phyloP scores from a whole-genome alignment of 2,113 vertebrate genomes.

The Cynocephalus volans region DNA sequence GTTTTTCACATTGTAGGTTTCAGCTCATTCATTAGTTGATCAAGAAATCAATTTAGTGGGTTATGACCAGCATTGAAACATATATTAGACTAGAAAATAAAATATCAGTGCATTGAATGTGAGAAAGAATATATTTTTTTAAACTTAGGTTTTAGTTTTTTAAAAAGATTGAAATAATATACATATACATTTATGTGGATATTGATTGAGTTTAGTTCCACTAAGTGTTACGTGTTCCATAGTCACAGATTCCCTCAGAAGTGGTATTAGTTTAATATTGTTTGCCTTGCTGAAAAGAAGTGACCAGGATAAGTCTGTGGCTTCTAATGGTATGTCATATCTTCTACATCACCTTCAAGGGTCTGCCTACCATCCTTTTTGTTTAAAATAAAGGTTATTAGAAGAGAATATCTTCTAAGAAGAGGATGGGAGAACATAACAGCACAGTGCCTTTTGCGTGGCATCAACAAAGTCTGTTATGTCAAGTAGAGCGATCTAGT shows the following conservation, averaged over 20 bases:
- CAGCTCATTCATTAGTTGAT: background rate
- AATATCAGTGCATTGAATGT: background rate
- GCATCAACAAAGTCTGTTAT: background rate
- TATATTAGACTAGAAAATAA: conserved; percentile 40
- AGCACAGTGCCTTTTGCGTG: background rate
- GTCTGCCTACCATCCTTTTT: background rate
- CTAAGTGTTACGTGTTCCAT: background rate
- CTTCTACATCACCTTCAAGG: background rate
- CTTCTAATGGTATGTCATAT: background rate
- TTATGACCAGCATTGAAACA: conserved; percentile 39
- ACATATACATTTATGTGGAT: background rate
- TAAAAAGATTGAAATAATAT: conserved; percentile 30
- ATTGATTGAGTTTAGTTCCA: background rate
- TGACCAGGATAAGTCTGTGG: background rate
- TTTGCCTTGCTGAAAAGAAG: background rate
- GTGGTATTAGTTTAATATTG: conserved; percentile 22
- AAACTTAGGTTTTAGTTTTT: conserved; percentile 29
- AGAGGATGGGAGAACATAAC: background rate
- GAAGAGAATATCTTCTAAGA: background rate
- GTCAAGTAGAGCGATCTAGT: background rate
- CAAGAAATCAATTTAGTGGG: background rate
- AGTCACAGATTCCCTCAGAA: background rate
- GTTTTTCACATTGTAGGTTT: conserved; percentile 10
- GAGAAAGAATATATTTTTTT: conserved; percentile 4
- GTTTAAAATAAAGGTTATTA: conserved; percentile 27